Evolutionary conservation across 2,113 vertebrate genomes (phyloP).

Genomic region (Chaenocephalus aceratus): DNA sequence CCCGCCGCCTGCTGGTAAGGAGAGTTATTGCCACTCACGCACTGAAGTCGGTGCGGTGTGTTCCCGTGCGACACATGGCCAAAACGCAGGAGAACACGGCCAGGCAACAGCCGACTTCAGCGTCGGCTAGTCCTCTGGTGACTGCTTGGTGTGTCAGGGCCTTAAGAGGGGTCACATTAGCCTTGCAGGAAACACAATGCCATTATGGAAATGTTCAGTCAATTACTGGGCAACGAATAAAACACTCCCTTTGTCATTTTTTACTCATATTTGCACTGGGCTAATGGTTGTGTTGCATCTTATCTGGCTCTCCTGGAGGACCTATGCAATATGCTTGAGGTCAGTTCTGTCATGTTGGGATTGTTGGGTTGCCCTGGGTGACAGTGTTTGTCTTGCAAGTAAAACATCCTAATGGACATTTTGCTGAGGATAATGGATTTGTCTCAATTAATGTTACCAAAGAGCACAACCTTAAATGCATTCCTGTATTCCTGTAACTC

Average conservation of each 20-base stretch:
- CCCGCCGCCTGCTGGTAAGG: too few relatives aligned
- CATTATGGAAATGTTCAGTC: conserved; percentile 75
- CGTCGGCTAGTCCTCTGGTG: too few relatives aligned
- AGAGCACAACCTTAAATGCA: background rate
- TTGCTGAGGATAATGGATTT: conserved; percentile 13
- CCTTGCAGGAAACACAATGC: conserved; percentile 70
- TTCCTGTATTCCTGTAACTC: background rate
- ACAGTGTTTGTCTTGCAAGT: conserved; percentile 12
- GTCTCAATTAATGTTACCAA: conserved; percentile 2
- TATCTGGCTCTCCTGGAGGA: conserved; percentile 41
- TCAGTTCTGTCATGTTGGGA: conserved; percentile 23
- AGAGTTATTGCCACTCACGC: too few relatives aligned
- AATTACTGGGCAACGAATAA: conserved; percentile 69
- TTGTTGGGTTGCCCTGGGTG: conserved; percentile 2
- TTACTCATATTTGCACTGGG: conserved; percentile 50
- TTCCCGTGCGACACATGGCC: too few relatives aligned
- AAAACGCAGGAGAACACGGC: too few relatives aligned
- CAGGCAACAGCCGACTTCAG: too few relatives aligned
- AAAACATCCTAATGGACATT: conserved; percentile 12
- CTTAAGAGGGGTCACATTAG: conserved; percentile 79
- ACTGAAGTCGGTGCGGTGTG: too few relatives aligned
- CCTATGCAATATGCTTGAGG: conserved; percentile 29
- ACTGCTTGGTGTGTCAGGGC: too few relatives aligned
- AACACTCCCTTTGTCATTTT: conserved; percentile 66
- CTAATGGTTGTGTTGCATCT: conserved; percentile 32